Conservation (phyloP, 2,888 invertebrate genomes). For the Rhimphoctona megacephalus region DNA sequence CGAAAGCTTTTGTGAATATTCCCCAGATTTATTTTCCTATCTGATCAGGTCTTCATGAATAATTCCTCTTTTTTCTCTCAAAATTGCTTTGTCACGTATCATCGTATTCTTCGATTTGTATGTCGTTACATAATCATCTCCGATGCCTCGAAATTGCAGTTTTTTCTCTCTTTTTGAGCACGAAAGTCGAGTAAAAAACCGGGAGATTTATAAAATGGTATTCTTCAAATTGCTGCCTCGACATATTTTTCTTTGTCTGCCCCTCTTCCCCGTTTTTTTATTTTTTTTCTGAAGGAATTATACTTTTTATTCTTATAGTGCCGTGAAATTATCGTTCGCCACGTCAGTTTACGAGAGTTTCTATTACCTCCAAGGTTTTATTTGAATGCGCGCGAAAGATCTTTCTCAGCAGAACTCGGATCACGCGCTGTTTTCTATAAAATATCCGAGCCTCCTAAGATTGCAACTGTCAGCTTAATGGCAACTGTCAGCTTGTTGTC, state of each 20-base stretch:
- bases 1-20: background rate
- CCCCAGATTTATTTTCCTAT: background rate
- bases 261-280: background rate
- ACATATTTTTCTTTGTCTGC: background rate
- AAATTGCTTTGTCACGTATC: background rate
- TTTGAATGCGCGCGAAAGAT: slow-evolving; percentile 36
- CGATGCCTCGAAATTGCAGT: background rate
- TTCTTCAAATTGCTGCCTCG: slow-evolving; percentile 9
- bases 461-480: background rate
- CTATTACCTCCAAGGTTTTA: slow-evolving; percentile 47
- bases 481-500: background rate
- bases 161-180: background rate
- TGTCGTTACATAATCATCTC: slow-evolving; percentile 1
- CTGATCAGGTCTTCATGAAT: background rate
- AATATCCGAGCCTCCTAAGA: background rate
- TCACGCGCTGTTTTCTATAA: slow-evolving; percentile 22
- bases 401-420: slow-evolving; percentile 21
- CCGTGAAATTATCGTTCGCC: slow-evolving; percentile 34
- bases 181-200: slow-evolving; percentile 1
- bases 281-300: slow-evolving; percentile 5
- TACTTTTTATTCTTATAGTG: slow-evolving; percentile 14
- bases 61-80: background rate
- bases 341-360: slow-evolving; percentile 25
- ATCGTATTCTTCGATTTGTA: background rate
- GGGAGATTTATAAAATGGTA: background rate